Evolutionary conservation across 2,888 invertebrate genomes (phyloP), one percentile per base, ranked within the genome.

Genomic region (Diloba caeruleocephala): DNA sequence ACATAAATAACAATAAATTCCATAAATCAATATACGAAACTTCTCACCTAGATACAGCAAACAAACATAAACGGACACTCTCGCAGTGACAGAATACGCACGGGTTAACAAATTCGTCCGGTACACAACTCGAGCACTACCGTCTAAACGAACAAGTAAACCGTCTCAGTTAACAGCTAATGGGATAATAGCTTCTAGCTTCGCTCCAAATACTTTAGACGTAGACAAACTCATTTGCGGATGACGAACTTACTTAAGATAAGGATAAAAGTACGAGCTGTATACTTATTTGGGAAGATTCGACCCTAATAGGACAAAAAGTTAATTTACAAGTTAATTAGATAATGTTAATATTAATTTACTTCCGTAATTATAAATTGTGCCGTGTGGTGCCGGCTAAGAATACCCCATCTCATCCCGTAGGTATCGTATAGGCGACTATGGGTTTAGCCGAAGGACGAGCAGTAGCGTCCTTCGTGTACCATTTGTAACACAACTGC

Each of bases 141-240:
- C 31, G 12, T 7, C n/a, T 32, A 34, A 25, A 26, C 13, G 23
- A 46, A 43, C n/a, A 39, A 41, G 28, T 32, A 32, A 43, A 29
- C 19, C 41, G 42, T 39, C 42, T 54, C 25, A 42, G 26, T 33
- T 55, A 36, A 49, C 49, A 15, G 2, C 28, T 63, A 67, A 67
- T 56, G 50, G 48, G 46, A 39, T 52, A 68, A 56, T 53, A 32
- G 53, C 31, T 37, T 39, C 21, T 53, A 32, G 53, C 31, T 37
- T 39, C 21, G 38, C 12, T 46, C 23, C 8, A 49, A 52, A 33
- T 46, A n/a, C n/a, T n/a, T n/a, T n/a, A 9, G 31, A 57, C 29
- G n/a, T n/a, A 29, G 46, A 53, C 49, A 44, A 34, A 51, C 46
- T 49, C 38, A 49, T 49, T 59, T 34, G 48, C 34, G 28, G 50